Evolutionary conservation across 2,888 invertebrate genomes (phyloP).

Genomic region (Pandemis cinnamomeana): DNA sequence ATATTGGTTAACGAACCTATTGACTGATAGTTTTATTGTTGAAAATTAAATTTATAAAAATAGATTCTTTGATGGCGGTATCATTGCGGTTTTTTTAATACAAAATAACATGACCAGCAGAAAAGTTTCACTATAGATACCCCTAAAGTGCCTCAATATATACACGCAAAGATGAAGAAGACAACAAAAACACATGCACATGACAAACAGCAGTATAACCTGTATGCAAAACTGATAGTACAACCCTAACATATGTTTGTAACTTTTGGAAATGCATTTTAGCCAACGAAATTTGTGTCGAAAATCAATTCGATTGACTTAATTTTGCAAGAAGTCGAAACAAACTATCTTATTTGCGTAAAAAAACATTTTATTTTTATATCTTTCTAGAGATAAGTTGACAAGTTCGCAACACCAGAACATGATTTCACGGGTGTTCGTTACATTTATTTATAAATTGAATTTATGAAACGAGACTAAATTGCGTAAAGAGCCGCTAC

Average conservation of each 20-base stretch:
- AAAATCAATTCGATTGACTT: not conserved
- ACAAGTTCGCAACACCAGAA: not conserved
- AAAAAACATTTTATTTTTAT: not conserved
- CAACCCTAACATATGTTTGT: too few relatives aligned
- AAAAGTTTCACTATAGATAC: too few relatives aligned
- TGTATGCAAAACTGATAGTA: not conserved
- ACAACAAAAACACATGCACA: not conserved
- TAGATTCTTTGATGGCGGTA: too few relatives aligned
- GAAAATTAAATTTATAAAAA: too few relatives aligned
- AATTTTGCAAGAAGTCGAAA: not conserved
- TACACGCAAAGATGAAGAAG: too few relatives aligned
- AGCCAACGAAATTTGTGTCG: not conserved
- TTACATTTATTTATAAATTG: conserved; percentile 8
- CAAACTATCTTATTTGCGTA: conserved; percentile 3
- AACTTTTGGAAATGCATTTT: too few relatives aligned
- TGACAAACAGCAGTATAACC: not conserved
- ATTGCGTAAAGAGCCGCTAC: conserved; percentile 1
- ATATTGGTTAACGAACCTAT: too few relatives aligned
- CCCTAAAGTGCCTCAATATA: too few relatives aligned
- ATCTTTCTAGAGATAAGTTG: not conserved
- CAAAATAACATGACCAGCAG: too few relatives aligned
- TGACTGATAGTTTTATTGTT: too few relatives aligned
- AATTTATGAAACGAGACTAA: conserved; percentile 7
- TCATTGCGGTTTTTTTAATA: too few relatives aligned
- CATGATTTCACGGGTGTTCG: conserved; percentile 3